These are phyloP conservation scores for Peromyscus polionotus DNA, from an alignment of 2,113 vertebrate genomes.

Conservation along the genomic window DNA sequence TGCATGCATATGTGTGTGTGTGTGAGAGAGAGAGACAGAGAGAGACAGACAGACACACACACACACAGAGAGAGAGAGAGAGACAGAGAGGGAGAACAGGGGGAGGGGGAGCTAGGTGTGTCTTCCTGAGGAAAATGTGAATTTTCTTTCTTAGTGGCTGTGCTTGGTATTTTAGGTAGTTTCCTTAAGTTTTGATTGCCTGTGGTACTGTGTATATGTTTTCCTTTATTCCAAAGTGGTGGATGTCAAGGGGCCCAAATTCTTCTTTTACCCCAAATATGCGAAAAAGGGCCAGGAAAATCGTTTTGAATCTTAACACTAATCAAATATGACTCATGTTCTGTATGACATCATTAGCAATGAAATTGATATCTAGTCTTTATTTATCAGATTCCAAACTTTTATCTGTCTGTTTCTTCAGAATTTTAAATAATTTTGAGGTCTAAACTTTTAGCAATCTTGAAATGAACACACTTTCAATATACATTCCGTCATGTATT, in stretches of 20 bases:
- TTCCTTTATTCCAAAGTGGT: not conserved
- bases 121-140: not conserved
- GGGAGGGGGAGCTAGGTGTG: not conserved
- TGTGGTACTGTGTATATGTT: not conserved
- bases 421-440: not conserved
- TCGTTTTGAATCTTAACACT: not conserved
- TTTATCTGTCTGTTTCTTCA: not conserved
- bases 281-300: not conserved
- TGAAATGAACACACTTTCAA: not conserved
- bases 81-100: too few relatives aligned
- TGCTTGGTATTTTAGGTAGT: not conserved
- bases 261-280: not conserved
- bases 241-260: fast-evolving
- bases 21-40: not conserved
- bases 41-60: too few relatives aligned
- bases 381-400: not conserved
- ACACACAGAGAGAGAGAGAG: too few relatives aligned
- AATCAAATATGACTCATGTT: not conserved
- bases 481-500: not conserved
- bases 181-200: not conserved
- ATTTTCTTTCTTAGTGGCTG: not conserved
- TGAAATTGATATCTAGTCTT: not conserved
- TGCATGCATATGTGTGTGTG: not conserved
- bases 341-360: not conserved
- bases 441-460: not conserved